Base-by-base conservation (phyloP, 2,797 vertebrate genomes). In the Sebastes minor region DNA sequence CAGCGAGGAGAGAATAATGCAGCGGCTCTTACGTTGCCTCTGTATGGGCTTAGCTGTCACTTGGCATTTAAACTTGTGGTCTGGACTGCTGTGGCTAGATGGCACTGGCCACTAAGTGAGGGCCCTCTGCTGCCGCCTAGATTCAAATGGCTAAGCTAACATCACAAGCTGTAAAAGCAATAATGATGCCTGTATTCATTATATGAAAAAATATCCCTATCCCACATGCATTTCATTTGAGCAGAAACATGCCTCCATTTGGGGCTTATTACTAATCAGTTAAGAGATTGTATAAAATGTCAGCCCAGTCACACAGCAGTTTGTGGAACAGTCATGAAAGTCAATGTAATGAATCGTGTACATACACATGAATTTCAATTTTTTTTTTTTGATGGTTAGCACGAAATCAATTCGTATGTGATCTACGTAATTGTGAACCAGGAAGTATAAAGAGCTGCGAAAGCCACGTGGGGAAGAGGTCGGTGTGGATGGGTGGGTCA, bases 1-100 rank as follows among this genome's bases (percentile, higher is more conserved):
- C 57, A 57, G 30, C 12, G 20, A 68, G 33, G 68, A 68, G 77
- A 59, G 73, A 82, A 46, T 82, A 80, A 89, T 76, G 74, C 69
- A 55, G 59, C 35, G 42, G 16, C 32, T 69, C 49, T 20, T 62
- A 20, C 22, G n/a, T 62, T 68, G 13, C 62, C 22, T 61, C 60
- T 56, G 30, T 80, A 49, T 53, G 64, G 49, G 25, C 33, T 60
- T 22, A 73, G 71, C 66, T 62, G 52, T 42, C 63, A 71, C 61
- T 75, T 80, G 33, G 81, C 80, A 9, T 52, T 30, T 33, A 38
- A n/a, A 6, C 42, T 57, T 70, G 67, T 60, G 49, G 38, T 68
- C 69, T 63, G 62, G 76, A 33, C 22, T 32, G 56, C 16, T 79
- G 38, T 32, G 65, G 74, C 57, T 63, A 13, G 72, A 81, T 76